Evolutionary conservation across 2,113 vertebrate species (phyloP).

Genomic region (Cercocebus atys): DNA sequence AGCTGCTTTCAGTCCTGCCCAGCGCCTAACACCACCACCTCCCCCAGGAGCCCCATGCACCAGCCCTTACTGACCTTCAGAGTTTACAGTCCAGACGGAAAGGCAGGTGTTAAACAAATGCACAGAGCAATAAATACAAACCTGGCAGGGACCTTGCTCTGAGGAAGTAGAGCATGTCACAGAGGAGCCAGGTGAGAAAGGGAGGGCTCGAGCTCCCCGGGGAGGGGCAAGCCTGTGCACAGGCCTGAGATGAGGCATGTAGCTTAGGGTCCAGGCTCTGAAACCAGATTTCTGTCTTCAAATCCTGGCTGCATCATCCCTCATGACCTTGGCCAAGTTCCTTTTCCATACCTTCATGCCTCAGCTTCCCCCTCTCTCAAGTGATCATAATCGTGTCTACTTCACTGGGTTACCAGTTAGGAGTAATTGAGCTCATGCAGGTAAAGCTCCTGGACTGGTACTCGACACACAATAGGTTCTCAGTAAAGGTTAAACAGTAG

Average conservation of each 20-base stretch:
- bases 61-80: too few relatives aligned
- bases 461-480: neutral
- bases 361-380: neutral
- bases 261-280: neutral
- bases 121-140: neutral
- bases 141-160: neutral
- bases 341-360: neutral
- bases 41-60: fast-evolving
- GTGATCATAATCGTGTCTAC: neutral
- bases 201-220: neutral
- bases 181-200: neutral
- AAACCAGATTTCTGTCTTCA: neutral
- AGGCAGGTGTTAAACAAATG: neutral
- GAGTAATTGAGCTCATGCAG: neutral
- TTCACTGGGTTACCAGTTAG: neutral
- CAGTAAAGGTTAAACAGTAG: neutral
- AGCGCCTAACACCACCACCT: fast-evolving
- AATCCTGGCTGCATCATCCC: neutral
- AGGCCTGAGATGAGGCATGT: neutral
- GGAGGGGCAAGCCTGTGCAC: neutral
- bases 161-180: neutral
- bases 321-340: neutral
- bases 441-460: neutral
- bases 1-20: neutral
- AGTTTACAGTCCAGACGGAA: neutral